Evolutionary conservation across 1,140 invertebrate genomes (phyloP).

Genomic region (Spodoptera litura): DNA sequence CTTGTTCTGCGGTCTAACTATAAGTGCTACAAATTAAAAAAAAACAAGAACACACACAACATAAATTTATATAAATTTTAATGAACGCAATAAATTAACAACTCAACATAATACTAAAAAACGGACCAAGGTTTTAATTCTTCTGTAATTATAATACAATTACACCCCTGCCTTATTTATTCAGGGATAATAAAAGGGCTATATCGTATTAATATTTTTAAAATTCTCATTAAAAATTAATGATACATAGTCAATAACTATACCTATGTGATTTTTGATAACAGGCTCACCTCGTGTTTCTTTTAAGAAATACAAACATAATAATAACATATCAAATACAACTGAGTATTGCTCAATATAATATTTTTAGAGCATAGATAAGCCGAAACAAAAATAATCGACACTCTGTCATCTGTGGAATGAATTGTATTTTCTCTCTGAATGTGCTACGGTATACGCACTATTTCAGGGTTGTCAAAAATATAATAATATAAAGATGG

Average conservation of each 20-base stretch:
- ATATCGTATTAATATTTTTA: too few species aligned
- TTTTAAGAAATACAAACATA: neutral
- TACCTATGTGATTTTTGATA: too few species aligned
- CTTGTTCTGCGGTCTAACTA: constrained; percentile 16
- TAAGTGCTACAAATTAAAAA: neutral
- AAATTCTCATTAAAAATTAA: too few species aligned
- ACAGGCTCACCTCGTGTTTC: neutral
- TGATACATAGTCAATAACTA: too few species aligned
- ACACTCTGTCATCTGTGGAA: constrained; percentile 27
- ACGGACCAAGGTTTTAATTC: too few species aligned
- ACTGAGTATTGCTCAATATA: neutral
- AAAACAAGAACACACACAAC: neutral
- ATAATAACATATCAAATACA: neutral
- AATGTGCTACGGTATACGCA: neutral
- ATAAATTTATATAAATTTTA: neutral
- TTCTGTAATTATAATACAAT: too few species aligned
- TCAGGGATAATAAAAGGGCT: too few species aligned
- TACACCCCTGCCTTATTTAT: too few species aligned
- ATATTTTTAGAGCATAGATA: constrained; percentile 30
- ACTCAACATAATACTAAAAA: too few species aligned
- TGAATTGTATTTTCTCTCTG: constrained; percentile 9
- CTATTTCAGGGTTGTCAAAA: constrained; percentile 6
- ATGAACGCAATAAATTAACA: neutral
- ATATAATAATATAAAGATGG: too few species aligned
- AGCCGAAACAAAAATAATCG: constrained; percentile 21